Evolutionary conservation across 2,888 invertebrate genomes (phyloP), one percentile per base, ranked within the genome.

Genomic region (Scaptomyza caliginosa): DNA sequence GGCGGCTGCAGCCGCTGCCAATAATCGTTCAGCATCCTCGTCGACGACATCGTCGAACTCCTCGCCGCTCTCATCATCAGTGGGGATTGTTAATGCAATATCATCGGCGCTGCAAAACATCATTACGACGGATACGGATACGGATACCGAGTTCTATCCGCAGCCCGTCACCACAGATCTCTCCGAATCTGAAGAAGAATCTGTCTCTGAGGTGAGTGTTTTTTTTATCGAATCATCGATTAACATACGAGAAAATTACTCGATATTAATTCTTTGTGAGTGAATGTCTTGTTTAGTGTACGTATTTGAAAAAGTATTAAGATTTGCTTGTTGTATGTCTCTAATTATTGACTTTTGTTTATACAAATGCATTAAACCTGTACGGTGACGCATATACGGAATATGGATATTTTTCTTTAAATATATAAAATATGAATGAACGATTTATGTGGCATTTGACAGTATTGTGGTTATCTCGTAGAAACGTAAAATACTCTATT

Each of bases 121-220:
- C 51, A 94, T 96, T 92, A 95, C 96, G 94, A 95, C 95, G 93
- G 96, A 95, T 92, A 95, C 96, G 91, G 95, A 95, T 93, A 96
- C 96, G 92, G 96, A 96, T 93, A 96, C 96, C 91, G 96, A 96
- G 92, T 93, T 94, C 91, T 90, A 88, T 74, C 96, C 95, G 92
- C 95, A 95, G 91, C 95, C 96, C 93, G 96, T 96, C 94, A 96
- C 96, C 92, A 96, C 96, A 92, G 97, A 97, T 93, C 95, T 97
- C 92, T 97, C 97, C 90, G 97, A 97, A 93, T 97, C 97, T 92
- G 98, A 98, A 92, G 97, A 97, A 93, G 98, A 97, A 92, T 97
- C 97, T 93, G 96, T 96, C 92, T 97, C 97, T 90, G 97, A 97
- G 96, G 97, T 98, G 95, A 94, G 93, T 90, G 28, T 10, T 28